Base-by-base conservation (phyloP, 2,113 vertebrate species). In the Aphelocoma coerulescens region DNA sequence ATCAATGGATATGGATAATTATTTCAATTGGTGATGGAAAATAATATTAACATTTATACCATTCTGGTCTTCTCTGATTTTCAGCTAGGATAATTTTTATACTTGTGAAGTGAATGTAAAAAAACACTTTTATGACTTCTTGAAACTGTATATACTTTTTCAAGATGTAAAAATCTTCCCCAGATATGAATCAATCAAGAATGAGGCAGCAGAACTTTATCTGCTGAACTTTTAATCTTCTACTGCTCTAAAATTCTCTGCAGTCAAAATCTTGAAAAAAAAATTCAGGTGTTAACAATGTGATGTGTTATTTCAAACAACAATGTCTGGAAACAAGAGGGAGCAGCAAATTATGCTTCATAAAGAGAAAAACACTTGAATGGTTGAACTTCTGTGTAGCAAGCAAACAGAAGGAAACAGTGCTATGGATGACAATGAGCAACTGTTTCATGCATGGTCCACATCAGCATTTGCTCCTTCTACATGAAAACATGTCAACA, bases 241-340 rank as follows among this genome's bases (percentile, higher is more conserved):
- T 65, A 7, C 17, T 41, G 28, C 5, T 46, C 18, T 63, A 68
- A 6, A 85, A 21, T 48, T 52, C 14, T 75, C 30, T 33, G 8
- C 14, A 48, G 3, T n/a, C 23, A 83, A 73, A 57, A 32, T 35
- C 3, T 68, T 18, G 16, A 21, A 3, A 55, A 80, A 79, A 55
- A 37, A 16, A 0, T 3, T 54, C 49, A 65, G 3, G 2, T n/a
- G 2, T 2, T 52, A 4, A n/a, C 49, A 49, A 24, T 76, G 7
- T 2, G 27, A 6, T 24, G 4, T 44, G 16, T n/a, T 54, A 37
- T 69, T 85, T 76, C 63, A 88, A 88, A 33, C 2, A 69, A 20
- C 21, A 75, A 7, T 2, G 1, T 33, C 26, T 15, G 24, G 21
- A 82, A 73, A 75, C 13, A 48, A 65, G 55, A 78, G 5, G 9